Percentiles rank a stretch among this genome's conserved stretches.
Conservation (phyloP, 2,113 vertebrate species). For the Alces alces region DNA sequence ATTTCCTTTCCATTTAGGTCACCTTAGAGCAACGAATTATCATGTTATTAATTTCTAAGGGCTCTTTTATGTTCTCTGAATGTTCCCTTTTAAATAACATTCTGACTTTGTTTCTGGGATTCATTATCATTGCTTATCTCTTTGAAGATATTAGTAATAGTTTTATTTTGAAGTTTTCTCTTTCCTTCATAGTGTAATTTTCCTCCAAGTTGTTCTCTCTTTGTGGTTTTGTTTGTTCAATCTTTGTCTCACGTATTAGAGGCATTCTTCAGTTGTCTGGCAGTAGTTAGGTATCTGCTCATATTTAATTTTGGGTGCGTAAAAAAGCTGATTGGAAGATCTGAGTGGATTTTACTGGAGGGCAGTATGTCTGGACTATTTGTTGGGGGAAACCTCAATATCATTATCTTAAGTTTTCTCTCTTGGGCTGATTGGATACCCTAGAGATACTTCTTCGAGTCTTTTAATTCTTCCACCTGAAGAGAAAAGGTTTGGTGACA, state of each 20-base stretch:
- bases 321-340: background rate
- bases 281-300: background rate
- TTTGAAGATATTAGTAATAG: background rate
- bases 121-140: background rate
- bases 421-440: background rate
- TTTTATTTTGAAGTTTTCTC: constrained; percentile 27
- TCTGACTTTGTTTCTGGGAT: background rate
- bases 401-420: background rate
- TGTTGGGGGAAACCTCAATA: background rate
- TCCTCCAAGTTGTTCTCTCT: background rate
- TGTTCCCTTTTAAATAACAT: background rate
- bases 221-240: background rate
- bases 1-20: background rate
- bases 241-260: background rate
- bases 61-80: constrained; percentile 13
- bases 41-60: constrained; percentile 7
- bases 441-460: background rate
- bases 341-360: background rate
- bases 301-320: background rate
- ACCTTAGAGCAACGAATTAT: background rate
- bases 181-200: background rate
- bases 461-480: background rate
- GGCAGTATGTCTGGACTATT: background rate
- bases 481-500: background rate
- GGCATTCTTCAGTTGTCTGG: background rate